Conservation (phyloP, 2,888 invertebrate species). For the Cryptosula pallasiana region DNA sequence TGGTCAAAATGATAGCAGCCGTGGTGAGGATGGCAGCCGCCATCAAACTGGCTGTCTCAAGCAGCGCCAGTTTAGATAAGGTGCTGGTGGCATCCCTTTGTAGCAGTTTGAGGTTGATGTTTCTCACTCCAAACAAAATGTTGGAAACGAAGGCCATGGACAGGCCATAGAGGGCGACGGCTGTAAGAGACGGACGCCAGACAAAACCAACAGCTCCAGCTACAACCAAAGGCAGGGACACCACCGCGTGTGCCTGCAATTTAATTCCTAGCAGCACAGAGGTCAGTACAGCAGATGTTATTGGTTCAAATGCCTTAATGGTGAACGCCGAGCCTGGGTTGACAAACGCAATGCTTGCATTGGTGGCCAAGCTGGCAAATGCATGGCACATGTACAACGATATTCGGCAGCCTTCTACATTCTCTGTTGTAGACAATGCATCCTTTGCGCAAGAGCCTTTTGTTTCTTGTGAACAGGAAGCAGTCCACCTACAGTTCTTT, state of each 20-base stretch:
- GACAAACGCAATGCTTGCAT: constrained; percentile 31
- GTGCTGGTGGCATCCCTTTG: background rate
- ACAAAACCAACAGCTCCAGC: constrained; percentile 25
- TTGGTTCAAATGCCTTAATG: constrained; percentile 33
- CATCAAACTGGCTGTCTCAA: background rate
- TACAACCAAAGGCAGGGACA: constrained; percentile 24
- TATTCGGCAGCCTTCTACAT: background rate
- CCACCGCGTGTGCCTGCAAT: constrained; percentile 1
- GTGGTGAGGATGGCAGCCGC: background rate
- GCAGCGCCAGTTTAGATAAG: background rate
- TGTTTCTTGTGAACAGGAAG: background rate
- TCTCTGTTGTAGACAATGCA: background rate
- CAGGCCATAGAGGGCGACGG: constrained; percentile 28
- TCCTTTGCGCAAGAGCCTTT: background rate
- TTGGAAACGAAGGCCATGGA: constrained; percentile 32
- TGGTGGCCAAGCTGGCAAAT: constrained; percentile 32
- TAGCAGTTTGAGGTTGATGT: constrained; percentile 30
- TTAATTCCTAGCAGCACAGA: constrained; percentile 26
- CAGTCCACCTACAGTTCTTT: background rate
- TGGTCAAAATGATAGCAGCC: background rate
- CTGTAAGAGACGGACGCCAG: constrained; percentile 18
- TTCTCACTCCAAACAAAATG: constrained; percentile 31
- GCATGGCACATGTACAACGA: constrained; percentile 26
- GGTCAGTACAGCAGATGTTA: constrained; percentile 31
- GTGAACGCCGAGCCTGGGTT: constrained; percentile 33